Conservation (phyloP, 2,797 vertebrate genomes). For the Distichodus sexfasciatus region DNA sequence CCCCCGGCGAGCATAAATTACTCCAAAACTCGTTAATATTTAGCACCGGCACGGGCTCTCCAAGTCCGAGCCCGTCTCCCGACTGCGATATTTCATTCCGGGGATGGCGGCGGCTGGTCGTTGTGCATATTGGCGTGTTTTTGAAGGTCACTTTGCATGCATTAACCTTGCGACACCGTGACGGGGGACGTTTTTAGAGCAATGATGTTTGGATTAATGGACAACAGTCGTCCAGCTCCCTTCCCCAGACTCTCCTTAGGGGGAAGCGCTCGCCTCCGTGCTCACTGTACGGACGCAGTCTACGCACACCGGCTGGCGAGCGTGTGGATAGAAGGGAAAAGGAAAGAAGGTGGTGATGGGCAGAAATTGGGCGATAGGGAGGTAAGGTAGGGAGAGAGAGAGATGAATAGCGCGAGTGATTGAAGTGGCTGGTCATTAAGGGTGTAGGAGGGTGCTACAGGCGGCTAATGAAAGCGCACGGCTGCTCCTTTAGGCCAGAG, state of each 20-base stretch:
- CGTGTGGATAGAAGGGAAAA: no score
- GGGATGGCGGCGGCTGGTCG: not conserved
- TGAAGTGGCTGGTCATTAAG: slow-evolving; percentile 61
- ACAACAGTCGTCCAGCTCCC: not conserved
- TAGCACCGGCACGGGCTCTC: slow-evolving; percentile 10
- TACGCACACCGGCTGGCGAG: no score
- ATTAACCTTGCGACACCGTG: slow-evolving; percentile 29
- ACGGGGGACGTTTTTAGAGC: not conserved
- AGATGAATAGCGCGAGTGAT: slow-evolving; percentile 53
- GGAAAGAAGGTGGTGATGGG: slow-evolving; percentile 5
- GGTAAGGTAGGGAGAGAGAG: not conserved
- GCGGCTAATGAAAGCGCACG: slow-evolving; percentile 66
- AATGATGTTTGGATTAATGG: not conserved
- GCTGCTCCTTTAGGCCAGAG: slow-evolving; percentile 55
- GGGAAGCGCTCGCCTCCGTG: not conserved
- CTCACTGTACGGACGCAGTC: not conserved
- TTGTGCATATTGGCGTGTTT: not conserved
- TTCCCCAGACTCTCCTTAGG: not conserved
- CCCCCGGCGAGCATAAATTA: slow-evolving; percentile 40
- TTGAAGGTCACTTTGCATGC: slow-evolving; percentile 23
- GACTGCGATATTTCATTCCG: slow-evolving; percentile 18
- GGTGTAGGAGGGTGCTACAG: slow-evolving; percentile 60
- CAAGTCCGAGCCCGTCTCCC: not conserved
- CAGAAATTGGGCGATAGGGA: not conserved
- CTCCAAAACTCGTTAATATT: slow-evolving; percentile 36